phyloP scores from a whole-genome alignment of 1,140 invertebrate genomes.

The Diachasmimorpha longicaudata region DNA sequence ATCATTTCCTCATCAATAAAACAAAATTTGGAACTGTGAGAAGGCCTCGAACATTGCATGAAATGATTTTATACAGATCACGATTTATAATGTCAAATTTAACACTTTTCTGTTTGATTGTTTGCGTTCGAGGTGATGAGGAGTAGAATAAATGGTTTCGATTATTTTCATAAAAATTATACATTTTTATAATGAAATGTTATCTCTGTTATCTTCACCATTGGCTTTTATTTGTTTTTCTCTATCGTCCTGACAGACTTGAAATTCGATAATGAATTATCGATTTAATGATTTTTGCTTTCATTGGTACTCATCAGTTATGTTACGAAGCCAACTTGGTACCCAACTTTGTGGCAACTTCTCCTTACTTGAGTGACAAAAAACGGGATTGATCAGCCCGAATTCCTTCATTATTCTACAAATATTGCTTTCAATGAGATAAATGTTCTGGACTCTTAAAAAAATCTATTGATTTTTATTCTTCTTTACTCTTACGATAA shows the following conservation, averaged over 20 bases:
- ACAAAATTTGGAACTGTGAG: neutral
- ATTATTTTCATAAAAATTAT: neutral
- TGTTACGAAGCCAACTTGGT: too few species aligned
- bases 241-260: neutral
- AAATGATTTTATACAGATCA: neutral
- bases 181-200: neutral
- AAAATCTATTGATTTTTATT: too few species aligned
- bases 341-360: too few species aligned
- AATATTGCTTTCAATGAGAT: too few species aligned
- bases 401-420: too few species aligned
- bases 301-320: too few species aligned
- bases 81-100: neutral
- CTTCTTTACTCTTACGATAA: too few species aligned
- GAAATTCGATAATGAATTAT: too few species aligned
- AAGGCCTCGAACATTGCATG: slow-evolving; percentile 9
- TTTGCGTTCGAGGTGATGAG: neutral
- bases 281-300: too few species aligned
- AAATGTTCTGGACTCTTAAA: too few species aligned
- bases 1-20: neutral
- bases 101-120: neutral
- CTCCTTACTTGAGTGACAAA: too few species aligned
- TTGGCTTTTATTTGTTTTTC: neutral
- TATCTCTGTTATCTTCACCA: neutral
- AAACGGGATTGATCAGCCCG: too few species aligned
- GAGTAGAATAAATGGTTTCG: neutral